These are phyloP conservation scores for Illadopsis cleaveri DNA, from an alignment of 2,113 vertebrate species.

Conservation along the genomic window DNA sequence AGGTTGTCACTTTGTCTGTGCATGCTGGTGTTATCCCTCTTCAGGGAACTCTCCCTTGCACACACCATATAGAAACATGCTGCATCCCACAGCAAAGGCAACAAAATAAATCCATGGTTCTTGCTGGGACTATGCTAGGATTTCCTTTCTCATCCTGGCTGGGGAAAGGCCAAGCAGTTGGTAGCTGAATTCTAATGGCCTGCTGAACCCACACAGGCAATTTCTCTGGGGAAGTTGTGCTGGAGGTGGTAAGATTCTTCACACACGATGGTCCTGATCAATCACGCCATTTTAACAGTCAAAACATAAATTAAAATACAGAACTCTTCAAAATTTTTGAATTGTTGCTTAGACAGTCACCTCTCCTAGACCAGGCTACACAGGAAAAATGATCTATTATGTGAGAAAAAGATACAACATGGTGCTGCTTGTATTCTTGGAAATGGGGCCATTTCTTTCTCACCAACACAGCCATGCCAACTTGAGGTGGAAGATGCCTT, in stretches of 20 bases:
- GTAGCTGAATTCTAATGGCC: not conserved
- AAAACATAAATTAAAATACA: not conserved
- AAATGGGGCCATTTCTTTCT: not conserved
- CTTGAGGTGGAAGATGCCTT: not conserved
- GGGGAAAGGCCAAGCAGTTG: not conserved
- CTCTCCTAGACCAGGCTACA: not conserved
- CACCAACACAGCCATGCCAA: not conserved
- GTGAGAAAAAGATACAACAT: not conserved
- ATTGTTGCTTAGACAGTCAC: not conserved
- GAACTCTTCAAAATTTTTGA: not conserved
- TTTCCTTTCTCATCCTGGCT: not conserved
- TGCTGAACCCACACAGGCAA: not conserved
- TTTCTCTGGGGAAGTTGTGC: not conserved
- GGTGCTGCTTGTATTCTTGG: not conserved
- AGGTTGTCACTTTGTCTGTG: not conserved
- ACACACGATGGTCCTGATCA: not conserved
- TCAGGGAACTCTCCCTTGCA: not conserved
- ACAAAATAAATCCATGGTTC: rapidly evolving
- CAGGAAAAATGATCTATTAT: not conserved
- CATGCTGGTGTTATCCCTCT: not conserved
- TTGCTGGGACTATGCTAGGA: not conserved
- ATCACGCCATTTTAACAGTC: not conserved
- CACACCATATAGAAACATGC: not conserved
- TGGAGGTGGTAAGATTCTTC: not conserved
- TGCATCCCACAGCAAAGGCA: not conserved